A percentile compares a stretch with the other conserved stretches of the same genome.
Conservation (phyloP, 2,113 vertebrate genomes). For the Pampusana beccarii region DNA sequence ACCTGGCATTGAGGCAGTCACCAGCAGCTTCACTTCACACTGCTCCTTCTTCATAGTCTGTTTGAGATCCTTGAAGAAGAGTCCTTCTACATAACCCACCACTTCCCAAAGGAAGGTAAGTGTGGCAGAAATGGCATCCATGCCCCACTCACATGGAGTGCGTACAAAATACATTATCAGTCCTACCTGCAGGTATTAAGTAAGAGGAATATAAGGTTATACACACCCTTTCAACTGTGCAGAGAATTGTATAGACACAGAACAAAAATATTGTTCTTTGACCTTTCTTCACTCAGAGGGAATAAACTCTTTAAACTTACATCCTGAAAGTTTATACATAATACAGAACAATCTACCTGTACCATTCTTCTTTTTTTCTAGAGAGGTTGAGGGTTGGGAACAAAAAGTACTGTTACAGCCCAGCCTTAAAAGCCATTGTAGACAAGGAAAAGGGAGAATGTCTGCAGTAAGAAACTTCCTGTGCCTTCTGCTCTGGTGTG, state of each 20-base stretch:
- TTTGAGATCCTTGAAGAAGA: constrained; percentile 99
- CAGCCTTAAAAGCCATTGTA: not conserved
- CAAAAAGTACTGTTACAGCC: not conserved
- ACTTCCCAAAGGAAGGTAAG: constrained; percentile 98
- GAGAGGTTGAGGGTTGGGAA: not conserved
- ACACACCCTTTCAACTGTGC: not conserved
- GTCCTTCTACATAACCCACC: constrained; percentile 95
- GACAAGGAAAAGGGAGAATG: not conserved
- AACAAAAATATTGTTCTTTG: not conserved
- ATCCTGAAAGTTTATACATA: not conserved
- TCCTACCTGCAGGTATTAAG: constrained; percentile 82
- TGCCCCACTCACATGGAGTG: constrained; percentile 97
- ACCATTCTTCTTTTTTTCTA: not conserved
- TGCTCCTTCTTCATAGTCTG: constrained; percentile 99
- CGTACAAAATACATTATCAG: constrained; percentile 99
- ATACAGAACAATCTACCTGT: not conserved
- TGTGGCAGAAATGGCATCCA: constrained; percentile 98
- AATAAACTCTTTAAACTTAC: not conserved
- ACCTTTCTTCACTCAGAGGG: not conserved
- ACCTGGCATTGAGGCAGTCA: constrained; percentile 99
- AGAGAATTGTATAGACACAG: not conserved
- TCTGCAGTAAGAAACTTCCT: not conserved
- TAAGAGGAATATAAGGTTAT: not conserved
- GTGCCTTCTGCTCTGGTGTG: not conserved
- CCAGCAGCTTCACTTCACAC: constrained; percentile 96